Base-by-base conservation (phyloP, 2,888 invertebrate species). In the Chloroclysta siterata region DNA sequence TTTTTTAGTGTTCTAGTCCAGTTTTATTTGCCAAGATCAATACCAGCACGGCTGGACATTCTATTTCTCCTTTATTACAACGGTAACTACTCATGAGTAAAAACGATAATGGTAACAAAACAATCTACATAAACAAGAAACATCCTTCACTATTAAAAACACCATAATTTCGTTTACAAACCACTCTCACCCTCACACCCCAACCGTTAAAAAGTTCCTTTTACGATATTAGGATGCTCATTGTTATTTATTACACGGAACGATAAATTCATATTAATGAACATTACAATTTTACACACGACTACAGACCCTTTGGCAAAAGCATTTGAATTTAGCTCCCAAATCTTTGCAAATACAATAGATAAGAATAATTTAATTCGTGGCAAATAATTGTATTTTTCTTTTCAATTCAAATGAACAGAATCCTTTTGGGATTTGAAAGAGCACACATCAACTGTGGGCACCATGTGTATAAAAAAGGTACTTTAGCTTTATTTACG, bases 181-280 rank as follows among this genome's bases (percentile, higher is more conserved):
- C 52, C 60, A 53, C 47, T 57, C 44, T 52, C 60, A 60, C 53
- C 53, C 61, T 57, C 60, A 65, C 66, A 68, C 65, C 63, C 64
- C 64, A 63, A 51, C 62, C 63, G 53, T 67, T 67, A 67, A 66
- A 61, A 70, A 67, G 52, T 46, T 56, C 52, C 59, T 63, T 53
- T 65, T 66, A 65, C 61, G 36, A 65, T 63, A 66, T 65, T 53
- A 52, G 57, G 53, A 46, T n/a, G 50, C 63, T 57, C 54, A 66
- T 58, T 63, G 55, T 68, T 62, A 70, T 64, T 65, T 68, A 66
- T 69, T 63, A 65, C 46, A 28, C 56, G 57, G 58, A 66, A 68
- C 66, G 67, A 65, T 63, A 53, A 64, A 53, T 65, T 60, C 13
- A 54, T 53, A 46, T 48, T 28, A 42, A 44, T 46, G 29, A 53